These are phyloP conservation scores for Drosophila kepulauana DNA, from an alignment of 1,140 invertebrate species.

Conservation along the genomic window DNA sequence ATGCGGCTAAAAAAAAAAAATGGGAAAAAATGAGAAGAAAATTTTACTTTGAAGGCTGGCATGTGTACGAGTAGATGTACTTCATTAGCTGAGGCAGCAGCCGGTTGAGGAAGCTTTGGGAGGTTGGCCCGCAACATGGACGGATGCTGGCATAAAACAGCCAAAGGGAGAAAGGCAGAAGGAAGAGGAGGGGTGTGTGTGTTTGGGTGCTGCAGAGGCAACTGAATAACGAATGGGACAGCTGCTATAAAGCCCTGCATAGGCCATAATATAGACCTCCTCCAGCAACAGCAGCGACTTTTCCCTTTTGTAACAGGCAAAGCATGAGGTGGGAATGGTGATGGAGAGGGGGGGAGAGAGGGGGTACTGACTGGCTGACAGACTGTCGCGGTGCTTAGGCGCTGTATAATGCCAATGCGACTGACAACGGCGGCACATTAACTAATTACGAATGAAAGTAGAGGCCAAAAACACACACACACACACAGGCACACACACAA, in stretches of 20 bases:
- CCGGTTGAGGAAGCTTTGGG: background rate
- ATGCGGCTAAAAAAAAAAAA: slow-evolving; percentile 32
- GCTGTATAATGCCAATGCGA: slow-evolving; percentile 47
- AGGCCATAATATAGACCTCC: slow-evolving; percentile 19
- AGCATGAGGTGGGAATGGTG: background rate
- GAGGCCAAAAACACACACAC: background rate
- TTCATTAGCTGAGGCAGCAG: slow-evolving; percentile 46
- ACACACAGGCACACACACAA: too few species aligned
- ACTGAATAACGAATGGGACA: slow-evolving; percentile 35
- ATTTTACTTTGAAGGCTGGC: slow-evolving; percentile 59
- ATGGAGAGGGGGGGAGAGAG: background rate
- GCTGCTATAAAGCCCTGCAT: slow-evolving; percentile 16
- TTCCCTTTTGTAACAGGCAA: slow-evolving; percentile 23
- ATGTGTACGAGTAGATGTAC: slow-evolving; percentile 55
- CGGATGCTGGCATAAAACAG: too few species aligned
- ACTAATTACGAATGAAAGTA: slow-evolving; percentile 67
- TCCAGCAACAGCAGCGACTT: slow-evolving; percentile 11
- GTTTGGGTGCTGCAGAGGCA: background rate
- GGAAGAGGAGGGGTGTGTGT: background rate
- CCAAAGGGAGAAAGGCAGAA: background rate
- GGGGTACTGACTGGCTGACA: background rate
- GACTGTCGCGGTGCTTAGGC: slow-evolving; percentile 33
- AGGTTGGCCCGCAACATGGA: background rate
- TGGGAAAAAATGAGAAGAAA: slow-evolving; percentile 12
- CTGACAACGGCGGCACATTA: slow-evolving; percentile 65